Conservation (phyloP, 2,888 invertebrate species). For the Eupeodes latifasciatus region DNA sequence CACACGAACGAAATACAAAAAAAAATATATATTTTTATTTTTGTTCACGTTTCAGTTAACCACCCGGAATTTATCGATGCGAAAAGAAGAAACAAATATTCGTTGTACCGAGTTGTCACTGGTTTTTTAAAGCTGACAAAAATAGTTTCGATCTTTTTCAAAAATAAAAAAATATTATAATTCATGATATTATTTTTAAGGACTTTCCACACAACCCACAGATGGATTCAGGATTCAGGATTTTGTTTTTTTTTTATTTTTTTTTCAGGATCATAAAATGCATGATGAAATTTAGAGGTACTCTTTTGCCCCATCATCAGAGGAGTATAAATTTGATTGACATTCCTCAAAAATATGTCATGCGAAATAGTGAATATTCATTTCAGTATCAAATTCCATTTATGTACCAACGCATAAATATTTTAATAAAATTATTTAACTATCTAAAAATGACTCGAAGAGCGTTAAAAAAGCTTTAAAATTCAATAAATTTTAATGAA, state of each 20-base stretch:
- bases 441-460: too few species aligned
- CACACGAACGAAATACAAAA: neutral
- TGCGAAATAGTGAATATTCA: neutral
- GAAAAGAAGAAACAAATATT: conserved; percentile 17
- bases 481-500: neutral
- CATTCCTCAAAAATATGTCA: neutral
- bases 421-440: too few species aligned
- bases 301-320: neutral
- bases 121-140: conserved; percentile 12
- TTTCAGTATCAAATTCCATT: neutral
- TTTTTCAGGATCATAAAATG: neutral
- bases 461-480: too few species aligned
- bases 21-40: neutral
- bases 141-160: neutral
- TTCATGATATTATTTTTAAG: conserved; percentile 17
- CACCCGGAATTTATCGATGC: conserved; percentile 37
- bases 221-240: neutral
- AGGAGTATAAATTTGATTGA: conserved; percentile 13
- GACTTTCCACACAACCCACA: too few species aligned
- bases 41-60: conserved; percentile 12
- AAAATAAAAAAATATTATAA: conserved; percentile 4
- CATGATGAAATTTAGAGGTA: neutral
- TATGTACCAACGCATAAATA: neutral
- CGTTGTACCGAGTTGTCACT: conserved; percentile 23
- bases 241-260: neutral